Base-by-base conservation (phyloP, 2,888 invertebrate genomes). In the Drosophila multiciliata region DNA sequence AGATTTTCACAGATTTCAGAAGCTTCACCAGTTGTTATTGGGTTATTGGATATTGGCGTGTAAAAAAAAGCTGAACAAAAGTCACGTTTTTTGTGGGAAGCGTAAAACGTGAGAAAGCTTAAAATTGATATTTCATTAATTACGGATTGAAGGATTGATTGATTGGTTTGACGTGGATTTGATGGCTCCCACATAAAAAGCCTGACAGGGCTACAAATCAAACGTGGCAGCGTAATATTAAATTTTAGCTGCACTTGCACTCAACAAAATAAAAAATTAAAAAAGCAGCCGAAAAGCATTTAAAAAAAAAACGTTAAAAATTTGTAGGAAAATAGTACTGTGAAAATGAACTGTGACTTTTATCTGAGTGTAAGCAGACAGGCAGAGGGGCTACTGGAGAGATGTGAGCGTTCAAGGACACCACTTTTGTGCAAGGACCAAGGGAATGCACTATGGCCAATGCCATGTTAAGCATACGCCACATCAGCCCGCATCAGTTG, bases 391-490 rank as follows among this genome's bases (percentile, higher is more conserved):
- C 40, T n/a, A 40, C 40, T 40, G n/a, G 5, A 20, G 20, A 20
- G 42, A 20, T 12, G 8, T 12, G 20, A 45, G 36, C 45, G 26
- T 12, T 12, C 33, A n/a, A 59, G 50, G 42, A 55, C 42, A 40
- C 3, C 29, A 32, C 15, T 23, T 45, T 45, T 23, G 23, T 26
- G 40, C 48, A 45, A 49, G 45, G 11, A 7, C 33, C 32, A 32
- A 26, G 15, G 29, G 20, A 40, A 12, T 65, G 75, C 58, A 71
- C 29, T 54, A 58, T 29, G 15, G 42, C 11, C n/a, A 42, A 23
- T 45, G 33, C 17, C 20, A 33, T 29, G 35, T 78, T 66, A 67
- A 66, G 83, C 60, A 77, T 80, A 77, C 68, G 80, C 49, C 80
- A 29, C 53, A 59, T 52, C 45, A 63, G 59, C 45, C 23, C 15